phyloP scores from a whole-genome alignment of 2,888 invertebrate species.

The Caenorhabditis doughertyi region DNA sequence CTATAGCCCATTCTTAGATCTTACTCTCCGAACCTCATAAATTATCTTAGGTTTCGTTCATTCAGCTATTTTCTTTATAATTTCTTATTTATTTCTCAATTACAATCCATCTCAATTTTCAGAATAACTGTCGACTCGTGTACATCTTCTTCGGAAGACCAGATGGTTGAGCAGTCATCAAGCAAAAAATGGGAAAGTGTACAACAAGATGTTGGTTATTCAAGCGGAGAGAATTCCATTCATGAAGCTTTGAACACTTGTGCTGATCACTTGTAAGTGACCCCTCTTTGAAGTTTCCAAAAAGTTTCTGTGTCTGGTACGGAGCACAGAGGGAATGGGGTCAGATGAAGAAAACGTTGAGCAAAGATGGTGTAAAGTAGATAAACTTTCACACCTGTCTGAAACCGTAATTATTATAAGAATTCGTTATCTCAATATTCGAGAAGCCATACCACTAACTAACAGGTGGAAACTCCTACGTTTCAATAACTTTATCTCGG shows the following conservation, averaged over 20 bases:
- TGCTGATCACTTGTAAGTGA: conserved; percentile 63
- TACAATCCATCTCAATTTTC: conserved; percentile 9
- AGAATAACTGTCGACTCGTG: conserved; percentile 67
- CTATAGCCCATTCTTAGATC: neutral
- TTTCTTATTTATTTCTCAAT: neutral
- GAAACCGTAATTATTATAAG: no score
- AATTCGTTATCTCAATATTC: no score
- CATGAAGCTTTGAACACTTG: conserved; percentile 70
- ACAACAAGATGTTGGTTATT: conserved; percentile 76
- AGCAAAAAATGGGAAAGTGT: conserved; percentile 70
- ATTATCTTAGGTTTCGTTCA: conserved; percentile 30
- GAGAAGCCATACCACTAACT: no score
- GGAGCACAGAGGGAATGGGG: neutral
- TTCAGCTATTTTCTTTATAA: conserved; percentile 4
- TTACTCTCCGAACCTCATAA: conserved; percentile 14
- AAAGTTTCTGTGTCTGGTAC: conserved; percentile 6
- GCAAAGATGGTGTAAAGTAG: neutral
- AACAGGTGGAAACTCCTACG: no score
- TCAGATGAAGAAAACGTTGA: neutral
- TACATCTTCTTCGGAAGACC: conserved; percentile 65
- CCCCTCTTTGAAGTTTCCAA: neutral
- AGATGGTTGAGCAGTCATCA: conserved; percentile 28
- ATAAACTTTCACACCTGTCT: neutral
- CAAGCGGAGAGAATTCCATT: conserved; percentile 76
- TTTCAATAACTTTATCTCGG: neutral